Conservation (phyloP, 1,140 invertebrate genomes). For the Globodera ellingtonae region DNA sequence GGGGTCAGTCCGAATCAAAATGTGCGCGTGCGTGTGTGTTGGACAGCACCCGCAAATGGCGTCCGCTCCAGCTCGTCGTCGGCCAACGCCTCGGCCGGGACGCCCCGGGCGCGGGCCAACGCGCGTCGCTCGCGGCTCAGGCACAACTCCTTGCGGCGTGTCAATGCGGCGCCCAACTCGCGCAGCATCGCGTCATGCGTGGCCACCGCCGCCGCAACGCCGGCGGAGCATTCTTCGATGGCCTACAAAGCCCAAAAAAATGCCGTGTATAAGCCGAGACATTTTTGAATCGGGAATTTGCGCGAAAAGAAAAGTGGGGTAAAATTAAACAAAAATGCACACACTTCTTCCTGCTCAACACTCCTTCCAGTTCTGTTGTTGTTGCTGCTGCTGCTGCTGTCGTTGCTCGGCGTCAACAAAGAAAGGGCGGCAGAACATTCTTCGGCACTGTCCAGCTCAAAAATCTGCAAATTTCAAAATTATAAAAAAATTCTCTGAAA, state of each 20-base stretch:
- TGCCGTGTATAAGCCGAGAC: too few relatives aligned
- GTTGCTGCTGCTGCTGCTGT: not conserved
- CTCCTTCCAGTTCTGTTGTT: not conserved
- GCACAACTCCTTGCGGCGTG: slow-evolving; percentile 30
- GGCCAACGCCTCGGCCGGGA: slow-evolving; percentile 15
- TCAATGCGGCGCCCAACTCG: slow-evolving; percentile 26
- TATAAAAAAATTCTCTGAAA: not conserved
- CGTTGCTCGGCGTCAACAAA: not conserved
- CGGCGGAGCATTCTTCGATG: not conserved
- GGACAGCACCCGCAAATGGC: slow-evolving; percentile 4
- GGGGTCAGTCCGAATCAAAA: too few relatives aligned
- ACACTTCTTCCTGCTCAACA: too few relatives aligned
- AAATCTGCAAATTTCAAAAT: slow-evolving; percentile 9
- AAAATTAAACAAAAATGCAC: not conserved
- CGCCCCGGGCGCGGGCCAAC: slow-evolving; percentile 26
- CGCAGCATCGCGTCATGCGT: slow-evolving; percentile 5
- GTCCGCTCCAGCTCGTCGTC: slow-evolving; percentile 32
- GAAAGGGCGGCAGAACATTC: not conserved
- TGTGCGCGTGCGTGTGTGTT: too few relatives aligned
- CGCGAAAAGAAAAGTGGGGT: slow-evolving; percentile 15
- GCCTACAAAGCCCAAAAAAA: too few relatives aligned
- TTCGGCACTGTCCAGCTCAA: slow-evolving; percentile 11
- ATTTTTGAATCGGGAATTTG: not conserved
- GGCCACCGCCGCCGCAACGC: not conserved
- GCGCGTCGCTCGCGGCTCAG: slow-evolving; percentile 22